Evolutionary conservation across 2,113 vertebrate genomes (phyloP).

Genomic region (Vireo altiloquus): DNA sequence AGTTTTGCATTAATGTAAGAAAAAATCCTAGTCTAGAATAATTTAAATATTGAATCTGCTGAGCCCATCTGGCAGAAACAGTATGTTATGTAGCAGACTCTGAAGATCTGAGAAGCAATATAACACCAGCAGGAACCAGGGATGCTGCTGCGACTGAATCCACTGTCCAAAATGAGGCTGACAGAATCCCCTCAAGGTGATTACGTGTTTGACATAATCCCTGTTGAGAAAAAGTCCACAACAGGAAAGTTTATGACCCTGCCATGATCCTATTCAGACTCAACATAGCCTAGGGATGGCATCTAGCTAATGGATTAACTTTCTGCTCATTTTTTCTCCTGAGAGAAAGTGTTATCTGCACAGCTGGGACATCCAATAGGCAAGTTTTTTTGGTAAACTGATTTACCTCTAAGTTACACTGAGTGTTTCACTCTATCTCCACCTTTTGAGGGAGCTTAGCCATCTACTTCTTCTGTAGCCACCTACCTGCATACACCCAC

Average conservation of each 20-base stretch:
- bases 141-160: not conserved
- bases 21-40: not conserved
- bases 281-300: not conserved
- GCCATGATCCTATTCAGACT: not conserved
- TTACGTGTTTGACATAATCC: not conserved
- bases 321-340: not conserved
- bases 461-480: not conserved
- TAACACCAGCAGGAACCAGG: not conserved
- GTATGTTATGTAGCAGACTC: accelerated
- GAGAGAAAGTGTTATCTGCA: not conserved
- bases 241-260: not conserved
- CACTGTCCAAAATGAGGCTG: not conserved
- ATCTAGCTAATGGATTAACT: not conserved
- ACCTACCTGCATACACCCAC: not conserved
- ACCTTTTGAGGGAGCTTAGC: not conserved
- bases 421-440: not conserved
- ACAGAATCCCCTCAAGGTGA: accelerated
- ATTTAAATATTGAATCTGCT: not conserved
- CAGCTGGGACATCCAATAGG: not conserved
- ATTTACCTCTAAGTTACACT: not conserved
- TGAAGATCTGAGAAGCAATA: not conserved
- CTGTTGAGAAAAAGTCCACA: accelerated
- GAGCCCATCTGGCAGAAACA: not conserved
- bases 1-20: not conserved
- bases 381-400: not conserved